Base-by-base conservation (phyloP, 2,113 vertebrate genomes). In the Oncorhynchus gorbuscha region DNA sequence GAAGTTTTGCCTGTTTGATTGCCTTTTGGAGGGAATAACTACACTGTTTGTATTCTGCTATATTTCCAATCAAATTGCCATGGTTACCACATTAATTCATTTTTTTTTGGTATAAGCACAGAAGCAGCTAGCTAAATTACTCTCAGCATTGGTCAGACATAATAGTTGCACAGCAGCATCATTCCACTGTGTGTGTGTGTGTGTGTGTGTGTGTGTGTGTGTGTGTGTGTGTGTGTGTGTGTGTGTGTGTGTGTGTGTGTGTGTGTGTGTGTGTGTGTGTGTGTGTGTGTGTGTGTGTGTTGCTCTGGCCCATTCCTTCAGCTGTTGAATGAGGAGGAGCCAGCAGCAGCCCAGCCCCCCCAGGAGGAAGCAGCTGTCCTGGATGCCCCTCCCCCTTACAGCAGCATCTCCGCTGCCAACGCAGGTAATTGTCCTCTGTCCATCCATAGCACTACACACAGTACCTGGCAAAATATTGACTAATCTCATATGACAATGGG, bases 281-380 rank as follows among this genome's bases (percentile, higher is more conserved):
- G 39, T 39, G 35, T 1, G 8, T 73, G 24, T 30, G 39, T 39
- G 35, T 45, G 28, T 30, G 39, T 45, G 39, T 45, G 39, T 9
- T 45, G 22, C 58, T 62, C 14, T 45, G 39, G 8, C 39, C 30
- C 8, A 16, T 18, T 45, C 69, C 14, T 24, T n/a, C 61, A 99
- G 97, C 92, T 99, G 93, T 94, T 97, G 92, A 98, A 97, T 71
- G 96, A 98, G 87, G 97, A 98, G 83, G 97, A 98, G 74, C 93
- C 59, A 62, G 20, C 59, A 62, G 20, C 94, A 0, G 89, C 91
- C 0, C 95, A 94, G 80, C 85, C 89, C 0, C 84, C 92, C 2
- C 92, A 94, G 7, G 92, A 82, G 77, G 85, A 78, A 55, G 51
- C 51, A 4, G 16, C 69, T 0, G 95, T 81, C 59, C 89, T 73